phyloP scores from a whole-genome alignment of 2,888 invertebrate species.

The Escarpia spicata region DNA sequence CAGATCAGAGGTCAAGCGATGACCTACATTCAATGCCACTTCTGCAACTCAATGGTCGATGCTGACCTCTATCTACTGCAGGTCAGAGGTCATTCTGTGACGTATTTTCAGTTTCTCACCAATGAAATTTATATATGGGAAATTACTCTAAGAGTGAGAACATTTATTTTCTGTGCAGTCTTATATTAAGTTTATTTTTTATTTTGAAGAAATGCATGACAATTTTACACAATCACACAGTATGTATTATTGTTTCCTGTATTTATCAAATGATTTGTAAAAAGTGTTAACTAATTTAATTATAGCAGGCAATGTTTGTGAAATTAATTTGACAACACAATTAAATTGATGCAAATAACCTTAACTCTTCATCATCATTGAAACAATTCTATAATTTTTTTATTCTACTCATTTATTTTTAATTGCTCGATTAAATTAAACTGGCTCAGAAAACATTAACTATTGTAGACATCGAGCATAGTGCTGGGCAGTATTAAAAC shows the following conservation, averaged over 20 bases:
- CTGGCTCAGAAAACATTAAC: too few species aligned
- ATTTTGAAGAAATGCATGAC: background rate
- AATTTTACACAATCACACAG: background rate
- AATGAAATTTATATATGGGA: background rate
- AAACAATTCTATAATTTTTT: too few species aligned
- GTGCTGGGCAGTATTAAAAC: too few species aligned
- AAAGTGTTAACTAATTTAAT: background rate
- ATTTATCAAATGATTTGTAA: background rate
- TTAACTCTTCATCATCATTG: too few species aligned
- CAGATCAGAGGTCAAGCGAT: conserved; percentile 99
- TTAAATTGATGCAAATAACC: background rate
- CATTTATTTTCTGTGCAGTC: background rate
- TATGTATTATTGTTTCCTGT: background rate
- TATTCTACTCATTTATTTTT: too few species aligned
- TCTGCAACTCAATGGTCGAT: conserved; percentile 98
- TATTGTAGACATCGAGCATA: too few species aligned
- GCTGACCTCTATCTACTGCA: conserved; percentile 95
- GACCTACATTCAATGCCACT: conserved; percentile 98
- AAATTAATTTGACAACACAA: background rate
- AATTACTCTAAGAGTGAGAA: background rate
- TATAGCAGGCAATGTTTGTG: background rate
- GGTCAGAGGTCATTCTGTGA: conserved; percentile 51
- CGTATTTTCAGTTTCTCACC: background rate
- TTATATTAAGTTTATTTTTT: background rate
- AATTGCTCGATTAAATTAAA: too few species aligned